Evolutionary conservation across 2,888 invertebrate species (phyloP).

Genomic region (Adelphocoris suturalis): DNA sequence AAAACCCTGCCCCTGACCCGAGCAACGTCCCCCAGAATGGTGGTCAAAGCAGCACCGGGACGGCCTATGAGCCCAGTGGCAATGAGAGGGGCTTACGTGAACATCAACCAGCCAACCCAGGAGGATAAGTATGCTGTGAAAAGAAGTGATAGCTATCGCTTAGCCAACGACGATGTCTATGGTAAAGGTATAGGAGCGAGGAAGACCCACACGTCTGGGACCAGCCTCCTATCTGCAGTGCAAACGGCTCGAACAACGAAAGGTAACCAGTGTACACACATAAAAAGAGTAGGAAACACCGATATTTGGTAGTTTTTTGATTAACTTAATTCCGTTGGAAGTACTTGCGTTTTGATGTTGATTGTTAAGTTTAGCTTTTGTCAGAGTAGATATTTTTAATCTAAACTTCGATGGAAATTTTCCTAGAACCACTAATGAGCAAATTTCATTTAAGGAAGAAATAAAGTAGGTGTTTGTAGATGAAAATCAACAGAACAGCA

Average conservation of each 20-base stretch:
- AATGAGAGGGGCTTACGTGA: slow-evolving; percentile 76
- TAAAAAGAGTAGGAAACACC: slow-evolving; percentile 82
- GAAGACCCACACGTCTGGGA: slow-evolving; percentile 78
- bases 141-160: slow-evolving; percentile 91
- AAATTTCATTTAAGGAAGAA: no score
- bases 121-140: slow-evolving; percentile 81
- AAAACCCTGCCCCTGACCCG: slow-evolving; percentile 61
- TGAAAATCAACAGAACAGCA: no score
- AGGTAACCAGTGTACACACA: slow-evolving; percentile 82
- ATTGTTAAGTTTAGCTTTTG: no score
- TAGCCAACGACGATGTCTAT: slow-evolving; percentile 84
- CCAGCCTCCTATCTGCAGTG: slow-evolving; percentile 75
- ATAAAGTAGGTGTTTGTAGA: no score
- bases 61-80: slow-evolving; percentile 74
- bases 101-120: slow-evolving; percentile 80
- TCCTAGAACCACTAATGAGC: no score
- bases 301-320: slow-evolving; percentile 86
- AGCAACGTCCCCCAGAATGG: slow-evolving; percentile 74
- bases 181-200: slow-evolving; percentile 78
- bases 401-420: no score
- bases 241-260: slow-evolving; percentile 83
- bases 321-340: not conserved
- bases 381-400: no score
- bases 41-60: slow-evolving; percentile 73
- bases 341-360: no score